These are phyloP conservation scores for Melanocharis versteri DNA, from an alignment of 2,113 vertebrate species.

Conservation along the genomic window DNA sequence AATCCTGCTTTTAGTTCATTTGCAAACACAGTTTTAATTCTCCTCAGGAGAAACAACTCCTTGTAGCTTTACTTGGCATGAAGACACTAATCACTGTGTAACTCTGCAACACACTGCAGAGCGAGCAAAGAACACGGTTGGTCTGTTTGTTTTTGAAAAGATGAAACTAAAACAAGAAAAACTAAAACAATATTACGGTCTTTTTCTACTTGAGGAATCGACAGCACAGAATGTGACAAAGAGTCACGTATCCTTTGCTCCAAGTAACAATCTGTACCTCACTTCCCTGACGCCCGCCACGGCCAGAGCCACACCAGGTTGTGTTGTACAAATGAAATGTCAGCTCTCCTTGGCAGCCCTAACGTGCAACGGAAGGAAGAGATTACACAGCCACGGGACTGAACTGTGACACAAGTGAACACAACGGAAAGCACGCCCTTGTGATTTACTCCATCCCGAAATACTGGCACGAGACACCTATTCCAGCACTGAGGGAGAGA, in stretches of 20 bases:
- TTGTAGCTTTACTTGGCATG: background rate
- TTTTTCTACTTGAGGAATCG: background rate
- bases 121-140: background rate
- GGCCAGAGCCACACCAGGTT: background rate
- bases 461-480: fast-evolving
- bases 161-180: background rate
- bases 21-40: background rate
- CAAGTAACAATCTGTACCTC: background rate
- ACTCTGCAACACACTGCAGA: background rate
- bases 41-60: background rate
- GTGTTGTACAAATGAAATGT: background rate
- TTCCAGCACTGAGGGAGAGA: background rate
- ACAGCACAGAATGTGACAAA: background rate
- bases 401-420: background rate
- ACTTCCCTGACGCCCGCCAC: background rate
- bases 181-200: background rate
- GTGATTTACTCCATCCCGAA: background rate
- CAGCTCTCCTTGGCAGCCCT: background rate
- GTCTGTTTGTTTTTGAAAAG: background rate
- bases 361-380: background rate
- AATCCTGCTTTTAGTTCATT: background rate
- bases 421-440: background rate
- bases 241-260: background rate
- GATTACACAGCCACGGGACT: background rate
- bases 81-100: background rate